These are phyloP conservation scores for Drosophila persimilis DNA, from an alignment of 1,140 invertebrate species.

Conservation along the genomic window DNA sequence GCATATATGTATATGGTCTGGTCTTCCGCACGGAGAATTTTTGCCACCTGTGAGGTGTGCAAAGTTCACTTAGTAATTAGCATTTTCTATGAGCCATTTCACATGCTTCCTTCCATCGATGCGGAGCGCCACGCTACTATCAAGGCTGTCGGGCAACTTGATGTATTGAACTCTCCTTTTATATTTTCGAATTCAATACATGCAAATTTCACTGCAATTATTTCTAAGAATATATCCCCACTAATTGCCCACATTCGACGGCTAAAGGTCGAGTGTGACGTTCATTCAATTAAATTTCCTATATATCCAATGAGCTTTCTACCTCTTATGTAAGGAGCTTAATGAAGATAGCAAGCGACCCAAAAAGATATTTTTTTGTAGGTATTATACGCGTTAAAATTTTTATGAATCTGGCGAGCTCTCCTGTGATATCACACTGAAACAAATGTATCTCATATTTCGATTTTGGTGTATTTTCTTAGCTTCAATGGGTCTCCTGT, in stretches of 20 bases:
- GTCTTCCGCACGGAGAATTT: constrained; percentile 9
- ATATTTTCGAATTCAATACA: constrained; percentile 34
- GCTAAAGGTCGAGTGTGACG: constrained; percentile 33
- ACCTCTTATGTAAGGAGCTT: background rate
- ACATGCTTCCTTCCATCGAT: constrained; percentile 6
- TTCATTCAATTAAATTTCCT: constrained; percentile 1
- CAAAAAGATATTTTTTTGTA: background rate
- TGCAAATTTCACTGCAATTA: constrained; percentile 40
- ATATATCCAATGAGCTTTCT: background rate
- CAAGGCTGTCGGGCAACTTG: constrained; percentile 7
- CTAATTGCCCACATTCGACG: constrained; percentile 6
- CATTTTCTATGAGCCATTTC: constrained; percentile 42
- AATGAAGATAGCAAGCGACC: background rate
- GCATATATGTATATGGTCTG: constrained; percentile 16
- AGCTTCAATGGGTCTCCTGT: too few species aligned
- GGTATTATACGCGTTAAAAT: too few species aligned
- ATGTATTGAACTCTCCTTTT: background rate
- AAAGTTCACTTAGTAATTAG: constrained; percentile 37
- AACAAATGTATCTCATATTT: too few species aligned
- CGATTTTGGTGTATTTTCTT: too few species aligned
- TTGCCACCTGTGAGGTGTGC: constrained; percentile 44
- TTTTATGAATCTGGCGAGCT: too few species aligned
- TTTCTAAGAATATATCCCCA: constrained; percentile 22
- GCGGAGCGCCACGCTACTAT: constrained; percentile 5
- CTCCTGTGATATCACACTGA: too few species aligned